phyloP scores from a whole-genome alignment of 2,797 vertebrate genomes.

The Avahi laniger region DNA sequence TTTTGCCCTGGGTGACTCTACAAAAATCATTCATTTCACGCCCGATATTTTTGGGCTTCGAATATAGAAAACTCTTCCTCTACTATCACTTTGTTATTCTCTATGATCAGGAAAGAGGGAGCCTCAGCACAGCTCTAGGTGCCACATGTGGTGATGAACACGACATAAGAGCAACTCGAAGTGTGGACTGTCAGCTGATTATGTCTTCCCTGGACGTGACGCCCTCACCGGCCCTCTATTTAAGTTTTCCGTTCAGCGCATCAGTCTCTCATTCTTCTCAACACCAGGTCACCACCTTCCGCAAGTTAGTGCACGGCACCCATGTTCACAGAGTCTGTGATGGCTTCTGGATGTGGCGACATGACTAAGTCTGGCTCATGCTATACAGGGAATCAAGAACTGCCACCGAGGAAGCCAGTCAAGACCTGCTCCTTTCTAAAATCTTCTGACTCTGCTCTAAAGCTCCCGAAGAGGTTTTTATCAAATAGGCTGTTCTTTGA shows the following conservation, averaged over 20 bases:
- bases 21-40: not conserved
- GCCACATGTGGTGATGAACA: not conserved
- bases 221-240: not conserved
- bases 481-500: not conserved
- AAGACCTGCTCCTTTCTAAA: not conserved
- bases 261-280: not conserved
- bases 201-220: not conserved
- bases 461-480: not conserved
- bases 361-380: not conserved
- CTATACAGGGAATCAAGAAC: not conserved
- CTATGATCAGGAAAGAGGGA: not conserved
- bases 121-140: not conserved
- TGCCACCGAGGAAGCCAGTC: not conserved
- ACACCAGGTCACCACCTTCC: not conserved
- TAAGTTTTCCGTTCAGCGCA: not conserved
- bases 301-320: not conserved
- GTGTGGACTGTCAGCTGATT: not conserved
- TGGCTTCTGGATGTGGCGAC: not conserved
- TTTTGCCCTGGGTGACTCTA: not conserved
- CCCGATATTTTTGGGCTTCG: not conserved
- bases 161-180: not conserved
- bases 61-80: not conserved
- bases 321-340: not conserved
- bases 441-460: not conserved
- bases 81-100: not conserved